Evolutionary conservation across 1,140 invertebrate genomes (phyloP).

Genomic region (Oncopodura yosiiana): DNA sequence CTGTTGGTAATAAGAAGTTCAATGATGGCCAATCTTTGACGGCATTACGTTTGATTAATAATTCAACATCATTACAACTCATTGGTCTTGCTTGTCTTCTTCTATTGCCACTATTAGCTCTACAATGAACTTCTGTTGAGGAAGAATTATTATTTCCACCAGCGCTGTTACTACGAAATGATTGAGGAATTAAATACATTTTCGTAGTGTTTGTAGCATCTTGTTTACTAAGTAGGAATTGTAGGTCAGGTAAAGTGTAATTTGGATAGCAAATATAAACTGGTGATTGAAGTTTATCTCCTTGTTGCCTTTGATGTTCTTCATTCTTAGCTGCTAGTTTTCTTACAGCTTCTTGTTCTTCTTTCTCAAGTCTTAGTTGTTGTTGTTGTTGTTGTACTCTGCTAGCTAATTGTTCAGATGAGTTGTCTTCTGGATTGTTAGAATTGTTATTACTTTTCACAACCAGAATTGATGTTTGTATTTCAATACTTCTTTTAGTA

Average conservation of each 20-base stretch:
- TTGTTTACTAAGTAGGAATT: conserved; percentile 61
- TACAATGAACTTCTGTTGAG: too few species aligned
- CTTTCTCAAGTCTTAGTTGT: neutral
- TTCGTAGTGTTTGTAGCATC: conserved; percentile 31
- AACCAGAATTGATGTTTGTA: conserved; percentile 25
- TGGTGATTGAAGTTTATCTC: too few species aligned
- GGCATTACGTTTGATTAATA: conserved; percentile 64
- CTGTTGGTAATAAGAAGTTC: conserved; percentile 68
- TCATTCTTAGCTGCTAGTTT: neutral
- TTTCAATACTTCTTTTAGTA: conserved; percentile 29
- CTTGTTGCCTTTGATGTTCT: neutral
- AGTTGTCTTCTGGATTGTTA: too few species aligned
- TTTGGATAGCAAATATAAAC: conserved; percentile 86
- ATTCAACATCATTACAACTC: conserved; percentile 72
- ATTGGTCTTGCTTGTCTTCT: conserved; percentile 50
- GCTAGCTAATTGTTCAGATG: too few species aligned
- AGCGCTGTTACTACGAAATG: conserved; percentile 38
- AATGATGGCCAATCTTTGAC: conserved; percentile 85
- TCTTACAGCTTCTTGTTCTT: neutral
- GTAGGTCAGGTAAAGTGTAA: conserved; percentile 78
- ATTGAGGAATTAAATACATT: conserved; percentile 48
- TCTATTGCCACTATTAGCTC: conserved; percentile 16
- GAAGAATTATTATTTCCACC: conserved; percentile 35
- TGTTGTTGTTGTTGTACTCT: too few species aligned
- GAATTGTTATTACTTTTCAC: neutral